phyloP scores from a whole-genome alignment of 2,797 vertebrate genomes.

The Danionella dracula region DNA sequence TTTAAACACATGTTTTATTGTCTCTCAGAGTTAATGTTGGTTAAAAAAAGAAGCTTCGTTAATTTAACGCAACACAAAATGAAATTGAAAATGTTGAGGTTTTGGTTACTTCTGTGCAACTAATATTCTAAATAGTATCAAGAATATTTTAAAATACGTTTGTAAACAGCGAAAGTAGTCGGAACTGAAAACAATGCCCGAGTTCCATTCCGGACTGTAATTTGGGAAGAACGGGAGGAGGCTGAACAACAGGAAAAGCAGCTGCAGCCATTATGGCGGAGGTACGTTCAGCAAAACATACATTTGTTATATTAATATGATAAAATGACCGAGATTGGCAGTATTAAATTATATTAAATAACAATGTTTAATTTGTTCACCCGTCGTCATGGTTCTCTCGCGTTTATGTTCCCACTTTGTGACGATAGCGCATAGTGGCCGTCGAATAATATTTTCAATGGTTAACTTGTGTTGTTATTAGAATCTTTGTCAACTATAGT shows the following conservation, averaged over 20 bases:
- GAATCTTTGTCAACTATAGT: too few species aligned
- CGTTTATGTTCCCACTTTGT: background rate
- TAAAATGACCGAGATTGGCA: background rate
- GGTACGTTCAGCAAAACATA: conserved; percentile 32
- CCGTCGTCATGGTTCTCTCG: accelerated
- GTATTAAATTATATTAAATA: background rate
- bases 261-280: conserved; percentile 49
- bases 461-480: too few species aligned
- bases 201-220: conserved; percentile 10
- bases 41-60: too few species aligned
- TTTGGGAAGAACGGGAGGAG: conserved; percentile 4
- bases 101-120: too few species aligned
- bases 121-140: too few species aligned
- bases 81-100: too few species aligned
- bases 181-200: background rate
- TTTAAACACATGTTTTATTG: too few species aligned
- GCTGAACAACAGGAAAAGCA: conserved; percentile 32
- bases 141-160: too few species aligned
- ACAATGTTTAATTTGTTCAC: too few species aligned
- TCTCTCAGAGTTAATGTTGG: too few species aligned
- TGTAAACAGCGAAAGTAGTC: too few species aligned
- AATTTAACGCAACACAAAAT: too few species aligned
- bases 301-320: background rate
- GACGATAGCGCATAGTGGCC: background rate
- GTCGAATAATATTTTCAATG: background rate